These are phyloP conservation scores for Pseudococcus longispinus DNA, from an alignment of 2,888 invertebrate genomes.

Conservation along the genomic window DNA sequence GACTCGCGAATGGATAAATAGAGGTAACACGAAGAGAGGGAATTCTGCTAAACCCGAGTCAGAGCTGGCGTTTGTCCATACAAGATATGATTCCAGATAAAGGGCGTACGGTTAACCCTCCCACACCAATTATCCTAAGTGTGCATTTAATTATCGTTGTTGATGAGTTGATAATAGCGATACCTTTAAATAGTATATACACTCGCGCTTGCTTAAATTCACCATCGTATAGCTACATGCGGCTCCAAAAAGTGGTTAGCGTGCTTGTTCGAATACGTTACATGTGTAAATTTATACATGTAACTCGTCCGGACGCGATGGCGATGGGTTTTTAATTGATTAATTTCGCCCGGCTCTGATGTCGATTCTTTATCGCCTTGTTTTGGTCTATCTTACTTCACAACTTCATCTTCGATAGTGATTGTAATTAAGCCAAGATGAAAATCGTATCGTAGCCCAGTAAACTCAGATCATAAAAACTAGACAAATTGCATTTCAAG, in stretches of 20 bases:
- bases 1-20: slow-evolving; percentile 32
- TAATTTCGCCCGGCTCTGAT: background rate
- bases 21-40: slow-evolving; percentile 16
- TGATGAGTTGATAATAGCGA: slow-evolving; percentile 42
- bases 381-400: background rate
- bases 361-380: background rate
- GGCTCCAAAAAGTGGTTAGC: background rate
- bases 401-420: background rate
- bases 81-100: slow-evolving; percentile 43
- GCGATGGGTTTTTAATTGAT: background rate
- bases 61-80: slow-evolving; percentile 49
- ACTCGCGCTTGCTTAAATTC: background rate
- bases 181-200: background rate
- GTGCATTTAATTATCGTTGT: slow-evolving; percentile 41
- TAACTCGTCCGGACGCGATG: background rate
- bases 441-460: background rate
- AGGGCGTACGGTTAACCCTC: slow-evolving; percentile 1
- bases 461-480: no score
- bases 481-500: no score
- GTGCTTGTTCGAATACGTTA: background rate
- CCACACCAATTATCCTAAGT: slow-evolving; percentile 42
- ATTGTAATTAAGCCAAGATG: background rate
- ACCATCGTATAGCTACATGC: background rate
- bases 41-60: background rate
- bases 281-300: background rate